These are phyloP conservation scores for Lota lota DNA, from an alignment of 2,113 vertebrate genomes.

Conservation along the genomic window DNA sequence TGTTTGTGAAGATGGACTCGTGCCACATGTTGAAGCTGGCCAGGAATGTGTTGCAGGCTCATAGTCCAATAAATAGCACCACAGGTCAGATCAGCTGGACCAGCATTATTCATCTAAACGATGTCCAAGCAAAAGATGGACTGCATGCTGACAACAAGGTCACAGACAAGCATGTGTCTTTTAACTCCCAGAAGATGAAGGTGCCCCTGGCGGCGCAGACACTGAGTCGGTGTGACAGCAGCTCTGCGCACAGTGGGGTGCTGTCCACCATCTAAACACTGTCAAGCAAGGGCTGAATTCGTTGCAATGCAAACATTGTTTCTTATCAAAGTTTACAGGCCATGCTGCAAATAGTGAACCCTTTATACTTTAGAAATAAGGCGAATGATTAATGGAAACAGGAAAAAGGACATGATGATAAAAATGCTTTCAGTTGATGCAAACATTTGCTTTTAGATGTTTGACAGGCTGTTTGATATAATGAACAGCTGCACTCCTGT, in stretches of 20 bases:
- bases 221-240: neutral
- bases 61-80: slow-evolving; percentile 24
- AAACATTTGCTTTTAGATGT: neutral
- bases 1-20: slow-evolving; percentile 43
- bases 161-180: slow-evolving; percentile 9
- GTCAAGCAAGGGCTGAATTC: slow-evolving; percentile 22
- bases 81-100: slow-evolving; percentile 33
- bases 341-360: neutral
- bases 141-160: slow-evolving; percentile 25
- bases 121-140: slow-evolving; percentile 22
- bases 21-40: slow-evolving; percentile 26
- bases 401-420: neutral
- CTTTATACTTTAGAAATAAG: no score
- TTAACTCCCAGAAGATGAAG: slow-evolving; percentile 32
- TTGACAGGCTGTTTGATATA: neutral
- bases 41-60: slow-evolving; percentile 25
- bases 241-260: neutral
- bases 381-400: neutral
- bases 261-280: slow-evolving; percentile 4
- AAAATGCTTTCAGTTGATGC: no score
- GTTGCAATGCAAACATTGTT: slow-evolving; percentile 5
- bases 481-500: neutral
- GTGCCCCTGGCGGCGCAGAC: slow-evolving; percentile 34
- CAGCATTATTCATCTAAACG: slow-evolving; percentile 28
- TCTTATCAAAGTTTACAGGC: neutral